Conservation (phyloP, 1,140 invertebrate species). For the Batillaria attramentaria region DNA sequence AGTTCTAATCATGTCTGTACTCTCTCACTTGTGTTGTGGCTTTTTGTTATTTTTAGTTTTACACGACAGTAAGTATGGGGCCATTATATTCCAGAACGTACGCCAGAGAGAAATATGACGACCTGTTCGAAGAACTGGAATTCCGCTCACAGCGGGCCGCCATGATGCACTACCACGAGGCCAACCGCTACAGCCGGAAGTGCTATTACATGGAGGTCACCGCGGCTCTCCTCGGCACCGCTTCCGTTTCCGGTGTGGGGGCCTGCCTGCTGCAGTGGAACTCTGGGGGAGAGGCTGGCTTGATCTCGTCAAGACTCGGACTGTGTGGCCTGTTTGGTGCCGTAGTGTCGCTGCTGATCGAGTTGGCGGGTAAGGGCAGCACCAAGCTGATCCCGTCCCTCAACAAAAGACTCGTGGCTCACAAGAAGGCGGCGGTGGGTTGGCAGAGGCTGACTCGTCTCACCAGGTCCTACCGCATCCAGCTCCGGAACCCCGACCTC, state of each 20-base stretch:
- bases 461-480: conserved; percentile 10
- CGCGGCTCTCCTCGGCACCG: conserved; percentile 9
- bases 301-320: not conserved
- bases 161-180: conserved; percentile 29
- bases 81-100: no score
- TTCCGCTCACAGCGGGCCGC: conserved; percentile 18
- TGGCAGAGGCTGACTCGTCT: conserved; percentile 25
- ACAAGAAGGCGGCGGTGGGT: conserved; percentile 14
- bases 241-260: conserved; percentile 26
- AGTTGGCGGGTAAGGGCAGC: conserved; percentile 21
- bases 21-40: no score
- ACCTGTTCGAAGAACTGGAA: conserved; percentile 15
- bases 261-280: conserved; percentile 9
- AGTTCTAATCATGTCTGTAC: no score
- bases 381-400: conserved; percentile 4
- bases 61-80: no score
- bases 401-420: not conserved
- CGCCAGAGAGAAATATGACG: conserved; percentile 19
- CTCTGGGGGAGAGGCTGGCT: not conserved
- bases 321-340: not conserved
- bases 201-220: conserved; percentile 24
- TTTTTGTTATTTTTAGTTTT: no score
- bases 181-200: conserved; percentile 14
- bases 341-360: not conserved
- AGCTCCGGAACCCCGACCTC: conserved; percentile 19